phyloP scores from a whole-genome alignment of 2,888 invertebrate genomes.

The Congeria kusceri region DNA sequence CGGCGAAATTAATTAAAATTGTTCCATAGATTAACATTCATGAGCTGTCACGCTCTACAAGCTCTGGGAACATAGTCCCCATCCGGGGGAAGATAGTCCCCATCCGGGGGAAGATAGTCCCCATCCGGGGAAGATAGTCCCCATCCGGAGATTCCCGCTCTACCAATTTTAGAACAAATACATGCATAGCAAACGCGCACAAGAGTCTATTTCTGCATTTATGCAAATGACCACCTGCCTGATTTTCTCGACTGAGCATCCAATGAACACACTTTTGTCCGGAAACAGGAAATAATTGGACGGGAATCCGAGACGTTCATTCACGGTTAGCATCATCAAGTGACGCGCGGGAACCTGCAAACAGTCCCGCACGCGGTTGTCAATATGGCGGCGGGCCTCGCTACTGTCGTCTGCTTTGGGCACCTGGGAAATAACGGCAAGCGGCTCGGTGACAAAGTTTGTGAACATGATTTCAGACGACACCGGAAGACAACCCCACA shows the following conservation, averaged over 20 bases:
- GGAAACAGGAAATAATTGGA: conserved; percentile 74
- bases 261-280: conserved; percentile 54
- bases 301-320: conserved; percentile 72
- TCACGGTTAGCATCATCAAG: conserved; percentile 62
- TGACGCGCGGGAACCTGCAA: conserved; percentile 72
- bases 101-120: no score
- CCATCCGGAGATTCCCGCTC: no score
- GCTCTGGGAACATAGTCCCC: no score
- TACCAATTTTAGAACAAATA: no score
- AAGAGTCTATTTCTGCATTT: no score
- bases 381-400: conserved; percentile 38
- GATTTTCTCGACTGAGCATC: conserved; percentile 66
- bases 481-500: conserved; percentile 65
- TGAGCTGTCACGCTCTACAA: no score
- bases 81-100: no score
- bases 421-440: conserved; percentile 68
- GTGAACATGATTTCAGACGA: conserved; percentile 62
- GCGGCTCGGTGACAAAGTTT: conserved; percentile 67
- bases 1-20: no score
- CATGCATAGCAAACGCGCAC: no score
- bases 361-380: conserved; percentile 67
- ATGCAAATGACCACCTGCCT: background rate
- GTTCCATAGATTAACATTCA: no score
- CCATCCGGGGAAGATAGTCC: no score
- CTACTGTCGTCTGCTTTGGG: conserved; percentile 32